Conservation (phyloP, 2,113 vertebrate genomes). For the Megaceryle torquata region DNA sequence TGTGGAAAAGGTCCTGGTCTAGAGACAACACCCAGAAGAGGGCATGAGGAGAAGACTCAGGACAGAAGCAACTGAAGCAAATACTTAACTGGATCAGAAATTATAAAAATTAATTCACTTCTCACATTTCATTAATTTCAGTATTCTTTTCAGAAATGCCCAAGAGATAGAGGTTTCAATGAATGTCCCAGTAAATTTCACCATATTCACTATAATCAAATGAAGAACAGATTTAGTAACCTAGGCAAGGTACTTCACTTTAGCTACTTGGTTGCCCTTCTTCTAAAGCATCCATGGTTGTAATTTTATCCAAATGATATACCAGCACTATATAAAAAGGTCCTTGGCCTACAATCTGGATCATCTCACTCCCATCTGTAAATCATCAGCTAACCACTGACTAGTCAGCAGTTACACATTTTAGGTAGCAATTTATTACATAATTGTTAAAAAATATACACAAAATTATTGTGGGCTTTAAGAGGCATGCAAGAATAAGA, state of each 20-base stretch:
- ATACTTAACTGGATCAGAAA: not conserved
- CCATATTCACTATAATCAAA: not conserved
- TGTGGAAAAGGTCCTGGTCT: not conserved
- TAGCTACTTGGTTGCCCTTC: slow-evolving; percentile 1
- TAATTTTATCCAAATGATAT: slow-evolving; percentile 46
- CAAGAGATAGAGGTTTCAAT: not conserved
- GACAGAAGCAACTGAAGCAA: not conserved
- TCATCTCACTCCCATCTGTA: slow-evolving; percentile 35
- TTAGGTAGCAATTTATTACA: slow-evolving; percentile 52
- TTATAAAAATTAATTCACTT: not conserved
- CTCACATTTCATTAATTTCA: not conserved
- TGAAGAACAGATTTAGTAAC: not conserved
- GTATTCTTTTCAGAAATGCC: not conserved
- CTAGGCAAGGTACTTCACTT: not conserved
- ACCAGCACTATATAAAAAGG: slow-evolving; percentile 49
- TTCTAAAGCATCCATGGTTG: not conserved
- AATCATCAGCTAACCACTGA: slow-evolving; percentile 51
- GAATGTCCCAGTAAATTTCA: not conserved
- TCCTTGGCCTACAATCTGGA: not conserved
- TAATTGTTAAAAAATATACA: not conserved
- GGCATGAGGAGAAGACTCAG: not conserved
- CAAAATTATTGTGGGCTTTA: slow-evolving; percentile 12
- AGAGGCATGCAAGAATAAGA: slow-evolving; percentile 8
- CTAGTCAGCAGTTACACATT: slow-evolving; percentile 46
- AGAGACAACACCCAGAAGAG: not conserved